Evolutionary conservation across 2,888 invertebrate genomes (phyloP), one percentile per base, ranked within the genome.

Genomic region (Sesia bembeciformis): DNA sequence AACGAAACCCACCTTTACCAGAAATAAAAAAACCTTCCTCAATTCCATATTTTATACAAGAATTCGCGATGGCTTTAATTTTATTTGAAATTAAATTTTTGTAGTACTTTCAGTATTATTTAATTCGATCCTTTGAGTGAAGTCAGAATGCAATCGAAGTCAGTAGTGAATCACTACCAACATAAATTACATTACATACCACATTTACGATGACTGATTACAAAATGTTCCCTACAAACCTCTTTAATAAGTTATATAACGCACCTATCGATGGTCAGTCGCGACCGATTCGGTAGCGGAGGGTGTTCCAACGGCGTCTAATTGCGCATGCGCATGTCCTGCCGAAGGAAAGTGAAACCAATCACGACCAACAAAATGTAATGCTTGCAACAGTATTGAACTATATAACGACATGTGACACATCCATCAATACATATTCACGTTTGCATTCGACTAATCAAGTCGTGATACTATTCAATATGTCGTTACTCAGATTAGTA

Each of bases 271-370:
- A 81, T 72, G 78, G 83, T 67, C 67, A 74, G 63, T 66, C 68
- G 67, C 64, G 72, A 76, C 76, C 70, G 68, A 81, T 84, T 81
- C 77, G 76, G 78, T 74, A 74, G 72, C 63, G 77, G 66, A 77
- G 81, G 76, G 79, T 72, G 80, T 70, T 71, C 76, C 74, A 75
- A 67, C 65, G 74, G 66, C 76, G 77, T 74, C 77, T 81, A 76
- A 85, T 83, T 81, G 76, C 74, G 74, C 74, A 81, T 81, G 78
- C 84, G 63, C 72, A 71, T 71, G 80, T 84, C 84, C 86, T 84
- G 78, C 60, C 83, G 72, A 81, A 80, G 86, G 83, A 89, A 89
- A 89, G 89, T 88, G 89, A 89, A 89, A 89, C 71, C 74, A 65
- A 66, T 58, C 62, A 58, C 70, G 71, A 78, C 77, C 62, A 68